Evolutionary conservation across 2,888 invertebrate species (phyloP).

Genomic region (Melipona beecheii): DNA sequence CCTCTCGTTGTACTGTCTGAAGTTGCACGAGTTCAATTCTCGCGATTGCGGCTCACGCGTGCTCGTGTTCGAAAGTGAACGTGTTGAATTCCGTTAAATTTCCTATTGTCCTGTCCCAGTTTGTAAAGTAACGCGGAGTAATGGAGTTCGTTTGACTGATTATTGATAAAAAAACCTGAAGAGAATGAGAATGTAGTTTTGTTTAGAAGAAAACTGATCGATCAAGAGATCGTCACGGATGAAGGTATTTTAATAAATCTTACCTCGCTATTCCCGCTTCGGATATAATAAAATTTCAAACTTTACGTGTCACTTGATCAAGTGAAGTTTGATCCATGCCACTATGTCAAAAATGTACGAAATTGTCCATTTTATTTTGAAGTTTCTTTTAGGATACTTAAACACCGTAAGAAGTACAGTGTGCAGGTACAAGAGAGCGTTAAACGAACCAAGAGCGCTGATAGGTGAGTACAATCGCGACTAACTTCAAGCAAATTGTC

Average conservation of each 20-base stretch:
- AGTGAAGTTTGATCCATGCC: too few species aligned
- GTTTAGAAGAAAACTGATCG: neutral
- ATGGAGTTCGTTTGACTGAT: too few species aligned
- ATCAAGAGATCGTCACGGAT: neutral
- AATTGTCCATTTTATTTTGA: neutral
- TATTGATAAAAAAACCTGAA: too few species aligned
- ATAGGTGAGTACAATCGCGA: constrained; percentile 4
- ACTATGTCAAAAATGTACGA: neutral
- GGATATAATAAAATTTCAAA: neutral
- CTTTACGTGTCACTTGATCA: neutral
- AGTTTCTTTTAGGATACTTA: neutral
- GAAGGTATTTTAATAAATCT: neutral
- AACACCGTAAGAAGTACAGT: neutral
- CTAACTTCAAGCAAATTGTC: constrained; percentile 58
- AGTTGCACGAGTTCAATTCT: constrained; percentile 54
- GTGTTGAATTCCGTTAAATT: neutral
- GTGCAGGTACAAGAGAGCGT: neutral
- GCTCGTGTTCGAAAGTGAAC: constrained; percentile 19
- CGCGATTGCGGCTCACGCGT: constrained; percentile 38
- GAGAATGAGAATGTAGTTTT: neutral
- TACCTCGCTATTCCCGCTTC: too few species aligned
- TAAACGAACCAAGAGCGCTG: neutral
- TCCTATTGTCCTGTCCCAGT: neutral
- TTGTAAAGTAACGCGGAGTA: neutral
- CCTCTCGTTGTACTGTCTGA: constrained; percentile 43